Evolutionary conservation across 2,888 invertebrate genomes (phyloP), one percentile per base, ranked within the genome.

Genomic region (Molorchus minor): DNA sequence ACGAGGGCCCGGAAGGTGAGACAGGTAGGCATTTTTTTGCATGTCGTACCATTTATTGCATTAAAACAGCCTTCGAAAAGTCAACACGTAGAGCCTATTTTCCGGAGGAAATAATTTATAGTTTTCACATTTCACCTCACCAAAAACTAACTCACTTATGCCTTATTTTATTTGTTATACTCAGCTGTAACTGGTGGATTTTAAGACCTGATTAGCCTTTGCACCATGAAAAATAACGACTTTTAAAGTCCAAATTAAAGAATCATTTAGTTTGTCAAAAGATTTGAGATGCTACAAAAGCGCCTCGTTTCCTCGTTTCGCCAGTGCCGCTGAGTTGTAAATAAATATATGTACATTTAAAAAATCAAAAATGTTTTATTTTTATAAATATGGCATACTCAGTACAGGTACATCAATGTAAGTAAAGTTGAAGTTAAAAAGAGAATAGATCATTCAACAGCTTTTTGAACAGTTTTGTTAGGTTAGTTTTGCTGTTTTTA

Each of bases 1-100:
- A 88, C 57, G 88, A 81, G 51, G 73, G 77, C n/a, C 79, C 78
- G 44, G 80, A 81, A 70, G 79, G 88, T 74, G 89, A 89, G 78
- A 86, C 86, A 81, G 88, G 89, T 89, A 83, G 84, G 82, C 58
- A 36, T 36, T 55, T 29, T 49, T 44, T 20, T 33, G 64, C 64
- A 62, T 61, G 64, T 33, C 12, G 21, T 53, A 25, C 51, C 53
- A 17, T 47, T 36, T 41, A 19, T 30, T 57, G 57, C 47, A 36
- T 51, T 13, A 21, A 7, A 16, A 19, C 45, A 56, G 55, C 56
- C 61, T 65, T 65, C 65, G 62, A 65, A 61, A 62, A 65, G 61
- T 58, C 25, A 29, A n/a, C n/a, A n/a, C n/a, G n/a, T n/a, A n/a
- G n/a, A n/a, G n/a, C n/a, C n/a, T n/a, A n/a, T n/a, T n/a, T n/a